phyloP scores from a whole-genome alignment of 2,797 vertebrate species.

The Psittacula derbiana region DNA sequence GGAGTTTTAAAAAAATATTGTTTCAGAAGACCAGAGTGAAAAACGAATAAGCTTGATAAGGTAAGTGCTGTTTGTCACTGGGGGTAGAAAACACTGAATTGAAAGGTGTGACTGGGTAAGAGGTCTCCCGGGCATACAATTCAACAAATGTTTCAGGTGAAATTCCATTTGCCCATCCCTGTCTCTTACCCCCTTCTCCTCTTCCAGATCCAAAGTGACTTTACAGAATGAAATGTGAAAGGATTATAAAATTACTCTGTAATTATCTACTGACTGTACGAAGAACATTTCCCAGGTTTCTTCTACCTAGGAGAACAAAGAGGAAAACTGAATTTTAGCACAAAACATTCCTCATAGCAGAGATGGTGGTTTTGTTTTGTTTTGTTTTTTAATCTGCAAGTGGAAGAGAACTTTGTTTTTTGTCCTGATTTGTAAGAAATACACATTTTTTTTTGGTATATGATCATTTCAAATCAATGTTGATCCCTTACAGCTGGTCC shows the following conservation, averaged over 20 bases:
- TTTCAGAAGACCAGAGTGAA: neutral
- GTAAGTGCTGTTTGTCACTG: neutral
- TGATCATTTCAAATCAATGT: neutral
- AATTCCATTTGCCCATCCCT: neutral
- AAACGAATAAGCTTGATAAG: neutral
- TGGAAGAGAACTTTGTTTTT: neutral
- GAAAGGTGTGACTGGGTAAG: neutral
- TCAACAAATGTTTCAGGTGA: neutral
- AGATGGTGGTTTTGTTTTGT: neutral
- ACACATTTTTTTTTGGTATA: neutral
- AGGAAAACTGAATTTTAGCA: neutral
- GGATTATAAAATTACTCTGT: neutral
- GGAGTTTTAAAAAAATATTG: neutral
- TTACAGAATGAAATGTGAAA: neutral
- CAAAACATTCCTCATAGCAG: neutral
- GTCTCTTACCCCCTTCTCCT: neutral
- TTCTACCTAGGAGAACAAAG: neutral
- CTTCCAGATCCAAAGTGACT: neutral
- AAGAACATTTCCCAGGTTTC: neutral
- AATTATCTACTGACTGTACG: neutral
- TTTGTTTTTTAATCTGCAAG: neutral
- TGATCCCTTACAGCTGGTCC: neutral
- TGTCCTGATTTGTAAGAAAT: neutral
- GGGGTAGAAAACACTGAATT: neutral
- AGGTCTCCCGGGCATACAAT: neutral